Evolutionary conservation across 1,140 invertebrate genomes (phyloP).

Genomic region (Homarus americanus): DNA sequence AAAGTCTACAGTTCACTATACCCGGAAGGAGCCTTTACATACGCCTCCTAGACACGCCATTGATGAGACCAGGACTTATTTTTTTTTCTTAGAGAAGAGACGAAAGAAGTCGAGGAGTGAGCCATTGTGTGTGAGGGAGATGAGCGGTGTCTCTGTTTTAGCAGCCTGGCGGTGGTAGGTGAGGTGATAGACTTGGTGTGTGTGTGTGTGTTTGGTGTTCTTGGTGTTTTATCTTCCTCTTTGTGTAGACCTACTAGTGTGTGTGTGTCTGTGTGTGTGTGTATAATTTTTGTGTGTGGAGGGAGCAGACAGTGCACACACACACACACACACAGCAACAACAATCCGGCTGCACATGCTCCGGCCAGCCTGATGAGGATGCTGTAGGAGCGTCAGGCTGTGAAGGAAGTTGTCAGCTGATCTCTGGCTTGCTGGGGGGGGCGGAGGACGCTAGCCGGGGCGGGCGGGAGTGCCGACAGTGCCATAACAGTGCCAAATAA

Average conservation of each 20-base stretch:
- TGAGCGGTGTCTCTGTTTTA: not conserved
- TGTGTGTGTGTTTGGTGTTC: not conserved
- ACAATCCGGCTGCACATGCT: not conserved
- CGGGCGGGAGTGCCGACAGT: not conserved
- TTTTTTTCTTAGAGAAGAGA: too few relatives aligned
- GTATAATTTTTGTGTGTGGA: not conserved
- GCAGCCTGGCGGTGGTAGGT: not conserved
- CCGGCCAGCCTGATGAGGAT: not conserved
- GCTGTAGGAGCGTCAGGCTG: not conserved
- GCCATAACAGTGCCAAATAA: not conserved
- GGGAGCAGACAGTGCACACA: too few relatives aligned
- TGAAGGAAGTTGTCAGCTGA: slow-evolving; percentile 8
- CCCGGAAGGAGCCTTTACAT: too few relatives aligned
- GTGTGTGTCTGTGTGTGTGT: not conserved
- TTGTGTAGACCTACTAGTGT: not conserved
- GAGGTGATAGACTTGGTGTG: not conserved
- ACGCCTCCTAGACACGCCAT: not conserved
- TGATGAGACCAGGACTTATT: not conserved
- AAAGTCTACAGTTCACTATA: not conserved
- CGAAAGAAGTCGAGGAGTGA: not conserved
- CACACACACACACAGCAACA: not conserved
- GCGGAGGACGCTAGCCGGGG: not conserved
- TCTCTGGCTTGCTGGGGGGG: not conserved
- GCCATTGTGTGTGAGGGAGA: not conserved
- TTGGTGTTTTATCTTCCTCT: not conserved